These are phyloP conservation scores for Orthosia incerta DNA, from an alignment of 2,888 invertebrate genomes.

Conservation along the genomic window DNA sequence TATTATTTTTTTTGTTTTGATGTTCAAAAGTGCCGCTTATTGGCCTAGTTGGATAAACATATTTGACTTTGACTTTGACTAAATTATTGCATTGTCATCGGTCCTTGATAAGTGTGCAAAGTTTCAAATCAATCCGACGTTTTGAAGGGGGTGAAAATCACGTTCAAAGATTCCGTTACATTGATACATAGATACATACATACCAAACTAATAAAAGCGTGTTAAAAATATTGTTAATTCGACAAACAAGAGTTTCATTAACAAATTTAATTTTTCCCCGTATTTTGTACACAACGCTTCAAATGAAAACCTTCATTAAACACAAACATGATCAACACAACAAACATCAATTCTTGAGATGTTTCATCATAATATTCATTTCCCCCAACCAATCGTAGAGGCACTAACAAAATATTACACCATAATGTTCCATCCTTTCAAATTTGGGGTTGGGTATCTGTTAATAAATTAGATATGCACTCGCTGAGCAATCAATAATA, in stretches of 20 bases:
- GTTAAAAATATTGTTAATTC: too few species aligned
- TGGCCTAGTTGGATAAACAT: too few species aligned
- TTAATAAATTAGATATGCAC: conserved; percentile 21
- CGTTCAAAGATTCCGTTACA: too few species aligned
- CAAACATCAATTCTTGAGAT: neutral
- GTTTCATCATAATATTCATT: neutral
- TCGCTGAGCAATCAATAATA: neutral
- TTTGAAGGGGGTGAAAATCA: too few species aligned
- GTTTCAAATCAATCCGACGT: too few species aligned
- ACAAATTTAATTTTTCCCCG: neutral
- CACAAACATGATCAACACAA: neutral
- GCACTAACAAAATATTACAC: conserved; percentile 23
- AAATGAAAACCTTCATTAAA: neutral
- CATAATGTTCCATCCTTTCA: neutral
- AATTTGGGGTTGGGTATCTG: neutral
- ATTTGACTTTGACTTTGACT: too few species aligned
- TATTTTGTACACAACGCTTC: neutral
- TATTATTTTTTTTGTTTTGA: too few species aligned
- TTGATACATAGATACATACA: too few species aligned
- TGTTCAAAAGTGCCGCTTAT: too few species aligned
- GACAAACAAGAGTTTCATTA: neutral
- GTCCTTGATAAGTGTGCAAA: too few species aligned
- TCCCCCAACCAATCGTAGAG: neutral
- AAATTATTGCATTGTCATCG: too few species aligned
- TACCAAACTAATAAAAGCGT: too few species aligned